phyloP scores from a whole-genome alignment of 2,888 invertebrate genomes.

The Pristionchus exspectatus region DNA sequence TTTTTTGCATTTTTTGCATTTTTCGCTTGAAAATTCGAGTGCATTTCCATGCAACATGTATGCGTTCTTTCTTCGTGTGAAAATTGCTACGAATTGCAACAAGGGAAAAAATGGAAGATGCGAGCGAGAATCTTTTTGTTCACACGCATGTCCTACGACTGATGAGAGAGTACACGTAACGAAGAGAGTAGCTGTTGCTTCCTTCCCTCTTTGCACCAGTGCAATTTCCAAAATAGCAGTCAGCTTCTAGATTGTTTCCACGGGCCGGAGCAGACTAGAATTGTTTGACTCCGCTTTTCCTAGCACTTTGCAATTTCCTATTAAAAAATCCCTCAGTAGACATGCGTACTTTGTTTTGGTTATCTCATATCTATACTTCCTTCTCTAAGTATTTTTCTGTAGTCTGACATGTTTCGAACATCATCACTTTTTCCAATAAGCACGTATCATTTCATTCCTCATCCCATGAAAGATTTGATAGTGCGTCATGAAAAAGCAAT shows the following conservation, averaged over 20 bases:
- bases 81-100: not conserved
- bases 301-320: no score
- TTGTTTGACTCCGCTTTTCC: not conserved
- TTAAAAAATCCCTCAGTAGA: not conserved
- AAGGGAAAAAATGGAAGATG: not conserved
- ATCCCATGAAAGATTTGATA: not conserved
- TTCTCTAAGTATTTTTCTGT: not conserved
- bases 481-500: not conserved
- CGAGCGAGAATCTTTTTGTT: not conserved
- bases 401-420: not conserved
- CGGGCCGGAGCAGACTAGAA: not conserved
- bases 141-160: not conserved
- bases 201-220: not conserved
- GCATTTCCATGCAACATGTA: not conserved
- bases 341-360: not conserved
- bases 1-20: no score
- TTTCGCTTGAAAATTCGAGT: no score
- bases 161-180: not conserved
- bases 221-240: conserved; percentile 1
- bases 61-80: conserved; percentile 2
- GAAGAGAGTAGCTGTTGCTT: not conserved
- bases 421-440: not conserved
- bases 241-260: not conserved
- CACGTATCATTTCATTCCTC: not conserved
- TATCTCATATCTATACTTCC: not conserved